Evolutionary conservation across 1,140 invertebrate genomes (phyloP), one percentile per base, ranked within the genome.

Genomic region (Aphelenchoides avenae): DNA sequence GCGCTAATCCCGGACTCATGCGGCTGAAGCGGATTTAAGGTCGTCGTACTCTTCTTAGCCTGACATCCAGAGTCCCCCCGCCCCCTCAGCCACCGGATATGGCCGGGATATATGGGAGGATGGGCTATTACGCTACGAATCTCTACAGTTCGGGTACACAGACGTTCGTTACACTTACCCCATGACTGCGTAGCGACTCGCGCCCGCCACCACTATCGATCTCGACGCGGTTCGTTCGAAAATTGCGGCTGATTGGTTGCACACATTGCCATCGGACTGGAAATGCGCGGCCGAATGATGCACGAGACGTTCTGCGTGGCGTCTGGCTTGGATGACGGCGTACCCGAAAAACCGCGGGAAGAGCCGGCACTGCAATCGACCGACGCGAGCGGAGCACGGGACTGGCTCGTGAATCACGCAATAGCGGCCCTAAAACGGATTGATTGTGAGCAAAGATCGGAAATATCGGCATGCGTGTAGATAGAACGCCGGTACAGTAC

Each of bases 271-370:
- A 39, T 66, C 64, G 33, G 66, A 52, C 39, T 70, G 37, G 29
- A 70, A 66, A 40, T 66, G 64, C 7, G 64, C 27, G 7, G 64
- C 60, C 2, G 64, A 70, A 33, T 66, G 64, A 36, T 66, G 64
- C 5, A 66, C 33, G 2, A 51, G 44, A 7, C 61, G n/a, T 6
- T 37, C 33, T 18, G 47, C 18, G 1, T 37, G 30, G 15, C 9
- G 3, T 15, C 29, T 36, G 7, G 37, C 26, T n/a, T 47, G 24
- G 4, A 66, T 20, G 2, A 68, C 54, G n/a, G 41, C 33, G 44
- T 66, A 66, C n/a, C 64, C 64, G 57, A 56, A 66, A 44, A 60
- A 69, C 5, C 64, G 66, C 15, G 52, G 11, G 50, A 66, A 66
- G 18, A 37, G 47, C 6, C 15, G n/a, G n/a, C n/a, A n/a, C n/a